phyloP scores from a whole-genome alignment of 2,888 invertebrate species.

The Apoderus coryli region DNA sequence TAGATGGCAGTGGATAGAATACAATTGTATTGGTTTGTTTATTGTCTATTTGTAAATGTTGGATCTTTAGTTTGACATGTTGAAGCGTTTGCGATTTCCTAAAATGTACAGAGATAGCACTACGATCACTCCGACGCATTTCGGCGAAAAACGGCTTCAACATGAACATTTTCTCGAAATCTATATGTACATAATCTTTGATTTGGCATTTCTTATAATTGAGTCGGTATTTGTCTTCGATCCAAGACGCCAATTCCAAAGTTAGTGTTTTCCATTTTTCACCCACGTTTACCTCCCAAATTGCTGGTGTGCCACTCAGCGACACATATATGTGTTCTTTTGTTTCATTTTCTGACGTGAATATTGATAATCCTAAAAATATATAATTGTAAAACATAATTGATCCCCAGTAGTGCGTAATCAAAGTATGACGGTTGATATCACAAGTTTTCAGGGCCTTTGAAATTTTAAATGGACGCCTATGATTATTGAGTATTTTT shows the following conservation, averaged over 20 bases:
- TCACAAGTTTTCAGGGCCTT: no score
- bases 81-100: constrained; percentile 54
- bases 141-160: constrained; percentile 74
- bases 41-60: constrained; percentile 59
- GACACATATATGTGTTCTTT: constrained; percentile 57
- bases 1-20: constrained; percentile 35
- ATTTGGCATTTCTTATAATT: constrained; percentile 48
- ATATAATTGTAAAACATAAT: no score
- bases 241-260: constrained; percentile 63
- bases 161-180: constrained; percentile 76
- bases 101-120: constrained; percentile 60
- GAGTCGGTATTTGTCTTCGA: constrained; percentile 58
- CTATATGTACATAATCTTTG: constrained; percentile 66
- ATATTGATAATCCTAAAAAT: constrained; percentile 47
- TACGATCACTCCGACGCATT: constrained; percentile 54
- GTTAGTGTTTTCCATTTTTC: constrained; percentile 67
- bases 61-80: constrained; percentile 51
- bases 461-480: no score
- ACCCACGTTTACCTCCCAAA: constrained; percentile 71
- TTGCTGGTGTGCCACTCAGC: constrained; percentile 51
- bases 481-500: constrained; percentile 40
- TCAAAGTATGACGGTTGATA: no score
- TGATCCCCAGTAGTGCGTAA: no score
- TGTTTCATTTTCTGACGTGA: constrained; percentile 27
- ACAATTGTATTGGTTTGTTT: constrained; percentile 26